Evolutionary conservation across 2,888 invertebrate genomes (phyloP).

Genomic region (Drosophila diplacantha): DNA sequence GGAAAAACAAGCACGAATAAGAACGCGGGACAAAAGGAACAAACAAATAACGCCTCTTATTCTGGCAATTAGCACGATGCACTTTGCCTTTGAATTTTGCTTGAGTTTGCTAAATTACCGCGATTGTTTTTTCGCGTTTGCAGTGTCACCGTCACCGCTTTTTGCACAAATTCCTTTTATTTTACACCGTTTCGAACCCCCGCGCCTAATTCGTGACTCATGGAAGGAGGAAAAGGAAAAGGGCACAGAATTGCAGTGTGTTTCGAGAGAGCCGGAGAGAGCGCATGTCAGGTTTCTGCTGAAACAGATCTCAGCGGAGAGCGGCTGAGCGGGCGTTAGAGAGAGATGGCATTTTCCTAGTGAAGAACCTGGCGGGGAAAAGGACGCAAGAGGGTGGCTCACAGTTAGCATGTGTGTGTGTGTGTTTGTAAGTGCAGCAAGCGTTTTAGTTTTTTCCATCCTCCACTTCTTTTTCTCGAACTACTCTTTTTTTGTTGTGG

Average conservation of each 20-base stretch:
- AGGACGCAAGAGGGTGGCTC: constrained; percentile 33
- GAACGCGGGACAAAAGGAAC: constrained; percentile 21
- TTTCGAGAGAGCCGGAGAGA: constrained; percentile 24
- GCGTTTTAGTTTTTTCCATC: constrained; percentile 28
- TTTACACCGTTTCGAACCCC: constrained; percentile 16
- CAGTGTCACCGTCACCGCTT: constrained; percentile 35
- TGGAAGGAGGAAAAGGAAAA: constrained; percentile 29
- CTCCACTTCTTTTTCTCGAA: constrained; percentile 16
- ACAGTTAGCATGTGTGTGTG: neutral
- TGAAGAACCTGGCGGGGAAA: constrained; percentile 28
- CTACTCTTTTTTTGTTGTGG: constrained; percentile 43
- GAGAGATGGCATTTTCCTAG: constrained; percentile 15
- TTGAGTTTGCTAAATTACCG: constrained; percentile 27
- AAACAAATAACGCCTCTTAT: constrained; percentile 18
- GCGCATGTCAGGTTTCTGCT: constrained; percentile 36
- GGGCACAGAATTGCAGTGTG: constrained; percentile 30
- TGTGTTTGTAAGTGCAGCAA: constrained; percentile 28
- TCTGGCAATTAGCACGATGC: constrained; percentile 26
- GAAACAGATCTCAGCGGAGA: constrained; percentile 4
- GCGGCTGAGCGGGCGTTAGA: constrained; percentile 1
- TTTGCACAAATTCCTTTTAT: constrained; percentile 28
- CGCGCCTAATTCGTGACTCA: constrained; percentile 32
- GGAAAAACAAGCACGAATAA: constrained; percentile 5
- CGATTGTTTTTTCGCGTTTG: constrained; percentile 6
- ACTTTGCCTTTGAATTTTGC: constrained; percentile 31